phyloP scores from a whole-genome alignment of 1,140 invertebrate species.

The Cydia strobilella region DNA sequence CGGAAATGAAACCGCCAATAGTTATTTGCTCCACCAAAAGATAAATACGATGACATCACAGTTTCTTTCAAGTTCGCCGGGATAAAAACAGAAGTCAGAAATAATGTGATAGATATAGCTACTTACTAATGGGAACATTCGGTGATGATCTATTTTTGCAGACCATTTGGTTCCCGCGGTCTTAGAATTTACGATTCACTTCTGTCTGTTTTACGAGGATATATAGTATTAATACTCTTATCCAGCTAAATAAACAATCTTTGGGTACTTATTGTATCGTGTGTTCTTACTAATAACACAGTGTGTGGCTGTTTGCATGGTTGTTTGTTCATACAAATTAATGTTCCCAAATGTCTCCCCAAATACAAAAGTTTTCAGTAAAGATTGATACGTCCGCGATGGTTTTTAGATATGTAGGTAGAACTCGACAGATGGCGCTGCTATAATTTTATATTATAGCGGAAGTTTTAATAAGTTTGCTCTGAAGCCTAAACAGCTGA shows the following conservation, averaged over 20 bases:
- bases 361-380: too few species aligned
- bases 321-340: too few species aligned
- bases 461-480: too few species aligned
- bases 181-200: constrained; percentile 5
- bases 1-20: neutral
- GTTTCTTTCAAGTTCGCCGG: neutral
- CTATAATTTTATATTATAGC: too few species aligned
- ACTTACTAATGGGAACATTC: neutral
- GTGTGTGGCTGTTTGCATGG: too few species aligned
- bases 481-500: too few species aligned
- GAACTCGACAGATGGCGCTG: too few species aligned
- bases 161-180: neutral
- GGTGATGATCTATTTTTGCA: constrained; percentile 14
- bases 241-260: constrained; percentile 9
- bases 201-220: neutral
- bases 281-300: too few species aligned
- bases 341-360: too few species aligned
- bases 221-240: neutral
- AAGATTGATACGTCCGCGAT: too few species aligned
- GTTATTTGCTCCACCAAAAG: neutral
- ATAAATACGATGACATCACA: constrained; percentile 1
- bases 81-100: constrained; percentile 1
- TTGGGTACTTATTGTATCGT: neutral
- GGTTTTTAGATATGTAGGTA: too few species aligned
- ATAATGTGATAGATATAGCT: constrained; percentile 8